Evolutionary conservation across 2,888 invertebrate genomes (phyloP), one percentile per base, ranked within the genome.

Genomic region (Polydrusus tereticollis): DNA sequence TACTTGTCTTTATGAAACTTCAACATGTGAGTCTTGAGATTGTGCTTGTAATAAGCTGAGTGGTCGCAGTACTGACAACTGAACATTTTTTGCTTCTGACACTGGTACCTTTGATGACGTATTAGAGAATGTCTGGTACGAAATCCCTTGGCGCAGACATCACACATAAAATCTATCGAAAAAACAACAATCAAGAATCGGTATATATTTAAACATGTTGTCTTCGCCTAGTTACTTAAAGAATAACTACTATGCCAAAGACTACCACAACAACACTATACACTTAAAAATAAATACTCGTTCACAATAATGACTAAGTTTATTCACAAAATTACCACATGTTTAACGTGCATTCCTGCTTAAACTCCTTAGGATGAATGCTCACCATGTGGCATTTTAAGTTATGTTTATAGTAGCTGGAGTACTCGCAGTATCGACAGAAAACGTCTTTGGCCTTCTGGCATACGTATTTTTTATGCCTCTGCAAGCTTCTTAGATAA

Each of bases 401-500:
- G 16, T 69, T 69, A n/a, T 62, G 50, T 18, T 41, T 41, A 6
- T 69, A 55, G 26, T 69, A 20, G 20, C 36, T 52, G 1, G 62
- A 50, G 41, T 69, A 69, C 10, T 18, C 16, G 52, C 52, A 55
- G 18, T 55, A 29, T 3, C 29, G 29, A 18, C 52, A 55, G 2
- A 29, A 14, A 14, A 55, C 29, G 16, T 55, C 52, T 16, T 55
- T 55, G 0, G 16, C 91, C 47, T 76, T 78, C n/a, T 86, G 86
- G 75, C 88, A 88, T 69, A 87, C 87, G 62, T 86, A 84, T 45
- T 80, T 82, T 69, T 85, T 77, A 74, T 87, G 87, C 20, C 87
- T 78, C 45, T 80, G 82, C 0, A 87, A 79, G 36, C 86, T 87
- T 75, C 86, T 85, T 71, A 82, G 78, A 68, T 86, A 85, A 69